Evolutionary conservation across 2,888 invertebrate species (phyloP), one percentile per base, ranked within the genome.

Genomic region (Neria commutata): DNA sequence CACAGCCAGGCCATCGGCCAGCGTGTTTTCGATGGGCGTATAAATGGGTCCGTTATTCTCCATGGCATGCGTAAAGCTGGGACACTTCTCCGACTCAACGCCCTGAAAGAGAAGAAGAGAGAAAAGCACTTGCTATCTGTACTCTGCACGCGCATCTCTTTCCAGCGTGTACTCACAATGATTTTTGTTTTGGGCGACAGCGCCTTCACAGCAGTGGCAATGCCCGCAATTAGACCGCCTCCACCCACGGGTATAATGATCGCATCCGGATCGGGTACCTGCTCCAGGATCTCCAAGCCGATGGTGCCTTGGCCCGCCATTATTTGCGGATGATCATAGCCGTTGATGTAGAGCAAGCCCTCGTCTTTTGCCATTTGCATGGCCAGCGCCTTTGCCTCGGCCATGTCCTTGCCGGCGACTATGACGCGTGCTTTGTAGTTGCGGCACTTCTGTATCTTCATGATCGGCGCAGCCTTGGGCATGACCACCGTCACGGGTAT

Each of bases 271-370:
- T 92, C 87, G 0, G 89, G 87, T 1, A 96, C 92, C 80, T 97
- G 94, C 73, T 96, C 95, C 23, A 94, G 80, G 60, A 97, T 95
- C 83, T 97, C 97, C 70, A 98, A 83, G 0, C 95, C 97, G 74
- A 95, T 87, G 0, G 97, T 97, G 10, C 97, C 97, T 80, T 96
- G 96, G 0, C 97, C 97, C 0, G 96, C 94, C 85, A 97, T 90
- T 63, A 97, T 94, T 77, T 95, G 89, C 1, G 96, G 96, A 80
- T 97, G 95, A 80, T 98, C 97, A 76, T 96, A 97, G 2, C 95
- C 95, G 81, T 97, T 97, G 33, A 98, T 91, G 73, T 97, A 97
- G 21, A 88, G 86, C 54, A 91, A 83, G 1, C 86, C 86, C 58
- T 85, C 84, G 60, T 92, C 89, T 72, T 88, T 87, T 0, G 90